These are phyloP conservation scores for Anguilla megastoma DNA, from an alignment of 2,797 vertebrate species.

Conservation along the genomic window DNA sequence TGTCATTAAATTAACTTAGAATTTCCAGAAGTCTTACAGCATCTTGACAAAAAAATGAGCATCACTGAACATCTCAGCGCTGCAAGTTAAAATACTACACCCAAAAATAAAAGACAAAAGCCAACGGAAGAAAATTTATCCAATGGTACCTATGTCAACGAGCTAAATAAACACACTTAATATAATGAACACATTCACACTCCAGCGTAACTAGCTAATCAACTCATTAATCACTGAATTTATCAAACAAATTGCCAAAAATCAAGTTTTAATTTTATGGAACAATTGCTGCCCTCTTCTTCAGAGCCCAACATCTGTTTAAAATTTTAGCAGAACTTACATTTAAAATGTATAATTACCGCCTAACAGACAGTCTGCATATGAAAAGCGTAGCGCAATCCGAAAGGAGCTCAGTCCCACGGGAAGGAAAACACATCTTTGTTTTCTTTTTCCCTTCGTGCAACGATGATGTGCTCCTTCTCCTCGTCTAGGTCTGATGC, in stretches of 20 bases:
- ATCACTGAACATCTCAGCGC: not conserved
- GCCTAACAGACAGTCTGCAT: not conserved
- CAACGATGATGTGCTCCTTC: not conserved
- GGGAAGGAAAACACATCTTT: constrained; percentile 36
- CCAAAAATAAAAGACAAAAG: not conserved
- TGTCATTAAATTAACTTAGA: not conserved
- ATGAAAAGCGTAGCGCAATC: not conserved
- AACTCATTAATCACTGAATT: not conserved
- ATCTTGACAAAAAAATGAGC: not conserved
- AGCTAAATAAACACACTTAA: not conserved
- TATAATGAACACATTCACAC: not conserved
- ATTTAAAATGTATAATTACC: constrained; percentile 12
- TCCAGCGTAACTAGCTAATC: not conserved
- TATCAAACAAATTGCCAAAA: not conserved
- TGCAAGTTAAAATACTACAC: not conserved
- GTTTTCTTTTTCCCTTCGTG: not conserved
- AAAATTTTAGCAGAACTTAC: not conserved
- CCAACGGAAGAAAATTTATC: not conserved
- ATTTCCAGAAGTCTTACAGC: not conserved
- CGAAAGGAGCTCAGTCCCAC: constrained; percentile 12
- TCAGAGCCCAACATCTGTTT: constrained; percentile 26
- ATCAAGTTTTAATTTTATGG: not conserved
- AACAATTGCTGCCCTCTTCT: not conserved
- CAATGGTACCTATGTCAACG: not conserved
- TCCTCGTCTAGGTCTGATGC: not conserved